Percentiles rank a stretch among this genome's conserved stretches.
phyloP scores from a whole-genome alignment of 2,888 invertebrate genomes.

The Hofmannophila pseudospretella region DNA sequence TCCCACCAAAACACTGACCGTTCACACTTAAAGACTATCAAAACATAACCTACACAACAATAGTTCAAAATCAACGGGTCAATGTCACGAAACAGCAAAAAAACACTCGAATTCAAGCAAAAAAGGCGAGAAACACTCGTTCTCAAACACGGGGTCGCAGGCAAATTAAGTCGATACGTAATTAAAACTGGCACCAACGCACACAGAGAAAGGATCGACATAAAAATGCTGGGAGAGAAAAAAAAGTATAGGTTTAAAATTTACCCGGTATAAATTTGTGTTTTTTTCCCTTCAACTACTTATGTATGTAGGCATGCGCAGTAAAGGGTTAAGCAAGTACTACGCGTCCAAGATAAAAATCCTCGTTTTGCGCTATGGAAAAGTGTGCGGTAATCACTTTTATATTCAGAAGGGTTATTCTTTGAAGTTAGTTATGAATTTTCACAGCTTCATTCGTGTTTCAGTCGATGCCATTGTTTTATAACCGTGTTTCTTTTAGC shows the following conservation, averaged over 20 bases:
- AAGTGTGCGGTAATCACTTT: neutral
- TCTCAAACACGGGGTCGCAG: conserved; percentile 52
- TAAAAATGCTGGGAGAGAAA: conserved; percentile 72
- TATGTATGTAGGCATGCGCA: conserved; percentile 75
- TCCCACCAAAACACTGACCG: conserved; percentile 46
- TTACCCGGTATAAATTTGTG: conserved; percentile 78
- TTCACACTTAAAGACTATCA: conserved; percentile 18
- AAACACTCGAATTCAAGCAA: conserved; percentile 18
- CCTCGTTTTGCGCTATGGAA: neutral
- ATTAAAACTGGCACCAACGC: conserved; percentile 71
- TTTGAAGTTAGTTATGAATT: conserved; percentile 44
- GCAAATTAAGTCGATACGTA: conserved; percentile 79
- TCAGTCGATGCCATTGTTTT: no score
- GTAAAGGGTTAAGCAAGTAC: conserved; percentile 64
- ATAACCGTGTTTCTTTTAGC: no score
- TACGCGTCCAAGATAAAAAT: conserved; percentile 22
- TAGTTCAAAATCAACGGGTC: neutral
- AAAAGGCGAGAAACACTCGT: conserved; percentile 38
- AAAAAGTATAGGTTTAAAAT: conserved; percentile 78
- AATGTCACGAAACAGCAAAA: conserved; percentile 11
- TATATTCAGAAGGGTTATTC: conserved; percentile 25
- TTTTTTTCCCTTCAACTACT: conserved; percentile 74
- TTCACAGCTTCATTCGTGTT: conserved; percentile 27
- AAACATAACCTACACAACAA: conserved; percentile 39
- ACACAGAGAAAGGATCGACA: conserved; percentile 74